Percentiles rank a stretch among this genome's conserved stretches.
phyloP scores from a whole-genome alignment of 2,797 vertebrate genomes.

The Cephalopachus bancanus region DNA sequence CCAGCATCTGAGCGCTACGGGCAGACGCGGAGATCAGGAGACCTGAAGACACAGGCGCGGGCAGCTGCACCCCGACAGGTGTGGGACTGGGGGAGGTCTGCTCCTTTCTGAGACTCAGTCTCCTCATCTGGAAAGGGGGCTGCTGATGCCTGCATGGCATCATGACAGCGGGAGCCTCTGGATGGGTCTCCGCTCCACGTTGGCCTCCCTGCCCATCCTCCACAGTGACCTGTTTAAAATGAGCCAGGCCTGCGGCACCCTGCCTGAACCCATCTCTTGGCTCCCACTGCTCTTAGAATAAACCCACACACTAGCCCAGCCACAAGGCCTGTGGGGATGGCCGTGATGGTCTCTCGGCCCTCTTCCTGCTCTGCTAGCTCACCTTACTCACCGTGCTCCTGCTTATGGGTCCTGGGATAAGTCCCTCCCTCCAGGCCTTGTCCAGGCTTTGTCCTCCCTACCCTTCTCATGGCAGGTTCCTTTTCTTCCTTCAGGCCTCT shows the following conservation, averaged over 20 bases:
- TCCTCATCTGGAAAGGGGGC: not conserved
- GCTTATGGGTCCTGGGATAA: accelerated
- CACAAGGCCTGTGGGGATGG: not conserved
- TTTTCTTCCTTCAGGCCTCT: not conserved
- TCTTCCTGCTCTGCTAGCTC: not conserved
- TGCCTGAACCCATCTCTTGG: not conserved
- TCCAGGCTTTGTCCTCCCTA: not conserved
- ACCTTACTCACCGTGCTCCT: not conserved
- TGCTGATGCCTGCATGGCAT: accelerated
- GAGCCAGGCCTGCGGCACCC: accelerated
- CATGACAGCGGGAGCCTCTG: not conserved
- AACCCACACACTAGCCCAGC: not conserved
- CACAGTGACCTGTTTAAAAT: not conserved
- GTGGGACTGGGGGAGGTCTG: not conserved
- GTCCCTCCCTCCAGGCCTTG: not conserved
- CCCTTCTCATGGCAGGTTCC: not conserved
- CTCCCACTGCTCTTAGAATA: accelerated
- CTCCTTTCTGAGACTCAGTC: not conserved
- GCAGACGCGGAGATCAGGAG: not conserved
- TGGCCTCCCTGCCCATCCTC: not conserved
- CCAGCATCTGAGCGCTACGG: not conserved
- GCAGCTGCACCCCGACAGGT: not conserved
- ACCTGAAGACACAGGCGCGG: not conserved
- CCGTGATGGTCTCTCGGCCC: not conserved
- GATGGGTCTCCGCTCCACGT: not conserved